Conservation (phyloP, 2,797 vertebrate species). For the Sebastes matsubarae region DNA sequence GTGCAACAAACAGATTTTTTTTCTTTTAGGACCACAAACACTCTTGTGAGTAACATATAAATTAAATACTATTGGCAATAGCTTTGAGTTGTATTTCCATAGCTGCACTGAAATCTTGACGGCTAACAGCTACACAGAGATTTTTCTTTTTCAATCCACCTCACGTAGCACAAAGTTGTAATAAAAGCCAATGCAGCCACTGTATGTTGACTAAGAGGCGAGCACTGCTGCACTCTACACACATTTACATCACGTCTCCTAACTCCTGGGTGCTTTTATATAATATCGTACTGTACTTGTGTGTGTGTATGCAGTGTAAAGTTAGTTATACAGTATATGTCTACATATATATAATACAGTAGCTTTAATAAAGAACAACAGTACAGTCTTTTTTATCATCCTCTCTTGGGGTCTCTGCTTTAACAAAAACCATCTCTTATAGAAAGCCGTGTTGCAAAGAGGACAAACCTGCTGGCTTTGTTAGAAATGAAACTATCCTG, state of each 20-base stretch:
- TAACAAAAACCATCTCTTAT: slow-evolving; percentile 40
- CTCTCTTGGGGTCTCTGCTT: slow-evolving; percentile 48
- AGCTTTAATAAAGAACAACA: slow-evolving; percentile 57
- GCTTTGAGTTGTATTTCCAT: slow-evolving; percentile 50
- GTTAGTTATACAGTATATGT: slow-evolving; percentile 66
- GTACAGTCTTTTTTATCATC: slow-evolving; percentile 48
- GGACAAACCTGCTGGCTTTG: slow-evolving; percentile 63
- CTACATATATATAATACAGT: slow-evolving; percentile 65
- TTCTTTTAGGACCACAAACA: slow-evolving; percentile 63
- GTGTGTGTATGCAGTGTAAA: slow-evolving; percentile 53
- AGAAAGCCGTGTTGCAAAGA: slow-evolving; percentile 37
- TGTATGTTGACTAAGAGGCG: slow-evolving; percentile 33
- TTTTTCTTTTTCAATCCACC: slow-evolving; percentile 43
- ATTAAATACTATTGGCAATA: slow-evolving; percentile 55
- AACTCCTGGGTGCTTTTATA: slow-evolving; percentile 49
- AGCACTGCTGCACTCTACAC: slow-evolving; percentile 35
- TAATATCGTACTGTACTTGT: slow-evolving; percentile 30
- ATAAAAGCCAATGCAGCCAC: slow-evolving; percentile 47
- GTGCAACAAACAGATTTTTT: slow-evolving; percentile 57
- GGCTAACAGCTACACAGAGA: slow-evolving; percentile 55
- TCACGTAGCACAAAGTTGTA: slow-evolving; percentile 50
- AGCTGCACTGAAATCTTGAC: slow-evolving; percentile 58
- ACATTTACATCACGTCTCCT: slow-evolving; percentile 41
- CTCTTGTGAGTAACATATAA: slow-evolving; percentile 60
- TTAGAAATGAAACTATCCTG: slow-evolving; percentile 49